These are phyloP conservation scores for Eupithecia subfuscata DNA, from an alignment of 2,888 invertebrate genomes.

Conservation along the genomic window DNA sequence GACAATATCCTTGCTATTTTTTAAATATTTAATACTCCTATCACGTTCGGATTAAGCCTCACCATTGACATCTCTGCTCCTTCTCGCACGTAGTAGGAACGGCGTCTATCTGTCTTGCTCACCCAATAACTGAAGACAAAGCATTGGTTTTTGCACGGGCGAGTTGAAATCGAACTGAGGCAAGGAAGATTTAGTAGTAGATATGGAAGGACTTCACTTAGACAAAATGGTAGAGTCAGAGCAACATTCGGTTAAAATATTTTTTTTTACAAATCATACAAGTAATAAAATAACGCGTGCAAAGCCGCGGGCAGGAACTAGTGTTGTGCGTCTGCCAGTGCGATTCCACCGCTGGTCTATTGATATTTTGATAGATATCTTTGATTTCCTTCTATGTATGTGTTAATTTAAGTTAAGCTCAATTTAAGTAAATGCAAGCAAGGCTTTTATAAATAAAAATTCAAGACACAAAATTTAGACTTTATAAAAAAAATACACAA, in stretches of 20 bases:
- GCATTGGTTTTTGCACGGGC: constrained; percentile 54
- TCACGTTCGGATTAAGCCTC: constrained; percentile 25
- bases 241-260: neutral
- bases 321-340: no score
- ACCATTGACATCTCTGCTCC: constrained; percentile 23
- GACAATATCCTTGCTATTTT: constrained; percentile 19
- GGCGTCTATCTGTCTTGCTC: constrained; percentile 36
- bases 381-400: no score
- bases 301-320: no score
- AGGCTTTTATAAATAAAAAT: no score
- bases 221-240: neutral
- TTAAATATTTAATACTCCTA: constrained; percentile 19
- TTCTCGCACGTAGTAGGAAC: neutral
- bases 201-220: neutral
- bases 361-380: no score
- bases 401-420: no score
- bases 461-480: no score
- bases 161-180: constrained; percentile 38
- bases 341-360: no score
- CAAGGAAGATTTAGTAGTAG: neutral
- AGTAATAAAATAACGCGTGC: no score
- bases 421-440: no score
- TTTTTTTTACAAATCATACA: no score
- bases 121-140: constrained; percentile 51
- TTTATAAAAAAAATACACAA: no score